A percentile compares a stretch with the other conserved stretches of the same genome.
Conservation (phyloP, 2,797 vertebrate genomes). For the Ispidina lecontei region DNA sequence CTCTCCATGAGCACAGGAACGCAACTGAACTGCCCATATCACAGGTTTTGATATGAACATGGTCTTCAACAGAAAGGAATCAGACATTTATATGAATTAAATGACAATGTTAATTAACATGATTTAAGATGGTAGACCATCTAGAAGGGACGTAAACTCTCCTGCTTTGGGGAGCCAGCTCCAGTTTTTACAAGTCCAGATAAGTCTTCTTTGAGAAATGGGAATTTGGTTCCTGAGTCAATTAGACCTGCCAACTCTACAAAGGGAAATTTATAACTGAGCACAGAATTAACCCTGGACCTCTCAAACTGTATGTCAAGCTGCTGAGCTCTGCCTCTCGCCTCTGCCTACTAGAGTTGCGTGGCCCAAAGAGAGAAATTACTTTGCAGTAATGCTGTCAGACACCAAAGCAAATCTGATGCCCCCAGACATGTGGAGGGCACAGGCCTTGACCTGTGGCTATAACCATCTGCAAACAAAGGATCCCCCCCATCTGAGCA, state of each 20-base stretch:
- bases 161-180: neutral
- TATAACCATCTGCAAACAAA: neutral
- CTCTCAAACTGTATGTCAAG: slow-evolving; percentile 2
- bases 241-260: slow-evolving; percentile 37
- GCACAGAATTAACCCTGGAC: slow-evolving; percentile 54
- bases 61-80: neutral
- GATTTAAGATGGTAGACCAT: neutral
- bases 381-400: slow-evolving; percentile 33
- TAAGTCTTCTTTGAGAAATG: slow-evolving; percentile 48
- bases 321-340: neutral
- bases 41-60: neutral
- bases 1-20: neutral
- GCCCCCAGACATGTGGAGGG: slow-evolving; percentile 31
- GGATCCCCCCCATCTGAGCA: neutral
- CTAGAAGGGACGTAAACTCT: neutral
- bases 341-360: neutral
- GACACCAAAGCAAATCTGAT: slow-evolving; percentile 52
- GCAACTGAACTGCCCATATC: neutral
- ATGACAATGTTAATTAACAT: slow-evolving; percentile 17
- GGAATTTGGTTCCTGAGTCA: slow-evolving; percentile 50
- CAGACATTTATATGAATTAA: neutral
- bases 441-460: slow-evolving; percentile 42
- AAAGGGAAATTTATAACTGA: slow-evolving; percentile 17
- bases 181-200: slow-evolving; percentile 31
- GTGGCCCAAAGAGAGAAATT: neutral